Evolutionary conservation across 2,113 vertebrate species (phyloP).

Genomic region (Antigone vipio): DNA sequence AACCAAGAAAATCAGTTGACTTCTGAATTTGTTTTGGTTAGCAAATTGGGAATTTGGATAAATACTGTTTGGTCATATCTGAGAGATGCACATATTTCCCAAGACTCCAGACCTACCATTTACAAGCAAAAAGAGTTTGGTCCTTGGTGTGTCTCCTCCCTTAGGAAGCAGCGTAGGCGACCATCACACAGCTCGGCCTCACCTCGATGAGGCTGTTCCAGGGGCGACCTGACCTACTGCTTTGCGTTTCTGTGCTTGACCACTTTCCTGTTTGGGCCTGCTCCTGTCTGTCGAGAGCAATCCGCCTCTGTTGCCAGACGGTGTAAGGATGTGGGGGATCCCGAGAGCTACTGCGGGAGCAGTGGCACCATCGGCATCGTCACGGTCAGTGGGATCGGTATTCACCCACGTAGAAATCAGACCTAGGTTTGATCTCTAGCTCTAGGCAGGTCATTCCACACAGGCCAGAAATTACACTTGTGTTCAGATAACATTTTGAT

Average conservation of each 20-base stretch:
- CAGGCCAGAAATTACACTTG: background rate
- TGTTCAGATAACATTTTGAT: background rate
- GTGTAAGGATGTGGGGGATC: background rate
- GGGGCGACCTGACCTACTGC: background rate
- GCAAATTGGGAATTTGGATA: background rate
- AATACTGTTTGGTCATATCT: background rate
- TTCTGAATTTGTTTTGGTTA: background rate
- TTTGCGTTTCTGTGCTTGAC: too few relatives aligned
- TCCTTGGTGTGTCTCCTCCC: background rate
- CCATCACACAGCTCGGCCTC: background rate
- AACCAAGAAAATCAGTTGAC: background rate
- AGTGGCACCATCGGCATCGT: too few relatives aligned
- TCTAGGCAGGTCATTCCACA: background rate
- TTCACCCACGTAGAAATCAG: background rate
- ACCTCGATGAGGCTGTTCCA: background rate
- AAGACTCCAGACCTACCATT: background rate
- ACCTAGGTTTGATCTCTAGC: background rate
- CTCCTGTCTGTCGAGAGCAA: background rate
- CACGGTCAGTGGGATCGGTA: too few relatives aligned
- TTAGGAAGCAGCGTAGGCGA: accelerated
- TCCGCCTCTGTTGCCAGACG: accelerated
- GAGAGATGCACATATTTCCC: background rate
- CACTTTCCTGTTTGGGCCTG: background rate
- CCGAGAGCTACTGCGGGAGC: too few relatives aligned
- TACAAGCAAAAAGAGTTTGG: background rate